Percentiles rank a stretch among this genome's conserved stretches.
Evolutionary conservation across 2,113 vertebrate genomes (phyloP).

Genomic region (Micronycteris hirsuta): DNA sequence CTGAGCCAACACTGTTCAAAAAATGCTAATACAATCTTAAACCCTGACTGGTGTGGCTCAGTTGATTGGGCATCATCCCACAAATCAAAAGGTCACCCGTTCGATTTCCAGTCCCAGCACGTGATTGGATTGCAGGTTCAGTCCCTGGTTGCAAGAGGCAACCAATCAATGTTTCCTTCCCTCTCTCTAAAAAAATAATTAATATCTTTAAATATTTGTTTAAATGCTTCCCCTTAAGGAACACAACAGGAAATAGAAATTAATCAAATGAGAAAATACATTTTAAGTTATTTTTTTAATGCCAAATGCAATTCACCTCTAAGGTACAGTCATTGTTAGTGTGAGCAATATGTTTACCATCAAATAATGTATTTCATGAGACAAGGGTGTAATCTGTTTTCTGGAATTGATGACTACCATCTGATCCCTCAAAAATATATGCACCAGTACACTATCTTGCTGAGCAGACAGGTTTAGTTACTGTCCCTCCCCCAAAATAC

Average conservation of each 20-base stretch:
- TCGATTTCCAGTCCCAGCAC: too few species aligned
- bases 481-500: neutral
- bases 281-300: neutral
- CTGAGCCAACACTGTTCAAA: neutral
- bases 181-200: too few species aligned
- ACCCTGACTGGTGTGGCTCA: too few species aligned
- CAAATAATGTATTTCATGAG: neutral
- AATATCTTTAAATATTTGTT: neutral
- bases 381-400: neutral
- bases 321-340: neutral
- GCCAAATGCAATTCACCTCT: neutral
- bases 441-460: neutral
- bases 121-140: too few species aligned
- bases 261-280: neutral
- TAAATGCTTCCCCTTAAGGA: neutral
- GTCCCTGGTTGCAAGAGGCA: too few species aligned
- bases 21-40: slow-evolving; percentile 5
- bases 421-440: neutral
- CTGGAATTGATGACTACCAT: neutral
- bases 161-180: too few species aligned
- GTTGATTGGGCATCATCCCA: too few species aligned
- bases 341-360: neutral
- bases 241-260: neutral
- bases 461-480: neutral
- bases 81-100: too few species aligned